Percentiles rank a stretch among this genome's conserved stretches.
phyloP scores from a whole-genome alignment of 2,797 vertebrate genomes.

The Gallinago stenura region DNA sequence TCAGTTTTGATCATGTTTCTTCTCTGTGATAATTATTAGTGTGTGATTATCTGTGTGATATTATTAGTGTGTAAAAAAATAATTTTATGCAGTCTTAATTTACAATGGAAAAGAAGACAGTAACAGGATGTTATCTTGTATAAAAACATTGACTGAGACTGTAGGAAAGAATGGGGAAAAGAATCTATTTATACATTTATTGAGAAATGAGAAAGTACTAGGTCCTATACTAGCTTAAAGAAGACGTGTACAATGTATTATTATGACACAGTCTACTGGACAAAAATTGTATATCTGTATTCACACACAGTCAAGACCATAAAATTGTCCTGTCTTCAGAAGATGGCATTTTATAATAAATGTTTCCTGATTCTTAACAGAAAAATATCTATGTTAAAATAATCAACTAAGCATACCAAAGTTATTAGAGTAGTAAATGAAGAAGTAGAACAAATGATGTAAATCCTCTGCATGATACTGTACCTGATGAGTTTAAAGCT shows the following conservation, averaged over 20 bases:
- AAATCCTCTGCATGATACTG: not conserved
- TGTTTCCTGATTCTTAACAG: not conserved
- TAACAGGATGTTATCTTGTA: not conserved
- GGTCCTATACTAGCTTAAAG: not conserved
- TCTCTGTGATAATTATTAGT: not conserved
- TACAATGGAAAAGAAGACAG: not conserved
- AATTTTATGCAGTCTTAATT: not conserved
- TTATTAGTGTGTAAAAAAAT: not conserved
- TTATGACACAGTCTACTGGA: not conserved
- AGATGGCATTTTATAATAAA: not conserved
- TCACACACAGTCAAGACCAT: not conserved
- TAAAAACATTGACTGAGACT: accelerated
- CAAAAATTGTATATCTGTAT: not conserved
- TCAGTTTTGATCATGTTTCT: not conserved
- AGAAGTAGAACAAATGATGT: not conserved
- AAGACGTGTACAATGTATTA: not conserved
- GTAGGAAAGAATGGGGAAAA: not conserved
- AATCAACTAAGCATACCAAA: not conserved
- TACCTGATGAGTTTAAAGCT: not conserved
- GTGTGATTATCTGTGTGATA: not conserved
- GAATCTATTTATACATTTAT: accelerated
- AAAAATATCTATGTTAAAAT: not conserved
- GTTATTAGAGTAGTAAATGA: not conserved
- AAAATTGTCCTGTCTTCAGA: not conserved
- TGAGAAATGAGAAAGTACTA: not conserved